Conservation (phyloP, 2,113 vertebrate species). For the Uria lomvia region DNA sequence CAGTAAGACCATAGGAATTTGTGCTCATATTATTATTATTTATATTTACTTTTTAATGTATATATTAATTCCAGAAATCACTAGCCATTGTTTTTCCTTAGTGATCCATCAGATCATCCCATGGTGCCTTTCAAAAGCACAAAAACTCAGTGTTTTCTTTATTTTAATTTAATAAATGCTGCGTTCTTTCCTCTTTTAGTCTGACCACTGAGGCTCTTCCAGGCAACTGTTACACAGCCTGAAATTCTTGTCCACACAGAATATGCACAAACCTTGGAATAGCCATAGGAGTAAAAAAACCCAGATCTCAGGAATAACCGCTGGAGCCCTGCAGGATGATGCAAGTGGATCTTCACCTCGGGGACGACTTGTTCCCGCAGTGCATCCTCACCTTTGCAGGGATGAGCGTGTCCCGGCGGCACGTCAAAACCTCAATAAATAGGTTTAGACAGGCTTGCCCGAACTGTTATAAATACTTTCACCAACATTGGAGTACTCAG, state of each 20-base stretch:
- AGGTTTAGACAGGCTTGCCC: neutral
- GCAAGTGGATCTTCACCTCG: neutral
- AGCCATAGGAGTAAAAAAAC: neutral
- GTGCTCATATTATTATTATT: neutral
- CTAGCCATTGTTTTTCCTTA: neutral
- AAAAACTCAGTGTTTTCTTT: neutral
- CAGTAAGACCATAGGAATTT: neutral
- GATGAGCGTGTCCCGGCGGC: neutral
- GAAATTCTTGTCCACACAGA: neutral
- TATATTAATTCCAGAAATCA: neutral
- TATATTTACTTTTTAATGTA: neutral
- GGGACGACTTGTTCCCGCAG: neutral
- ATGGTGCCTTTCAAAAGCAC: neutral
- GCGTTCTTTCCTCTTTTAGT: neutral
- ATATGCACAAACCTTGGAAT: neutral
- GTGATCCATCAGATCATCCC: neutral
- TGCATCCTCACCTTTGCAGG: neutral
- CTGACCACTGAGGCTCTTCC: neutral
- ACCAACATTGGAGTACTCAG: neutral
- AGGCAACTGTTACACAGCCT: neutral
- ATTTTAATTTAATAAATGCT: neutral
- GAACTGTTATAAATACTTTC: neutral
- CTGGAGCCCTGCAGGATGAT: neutral
- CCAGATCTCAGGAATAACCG: neutral
- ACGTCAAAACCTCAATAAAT: neutral